phyloP scores from a whole-genome alignment of 2,797 vertebrate species.

The Anomalospiza imberbis region DNA sequence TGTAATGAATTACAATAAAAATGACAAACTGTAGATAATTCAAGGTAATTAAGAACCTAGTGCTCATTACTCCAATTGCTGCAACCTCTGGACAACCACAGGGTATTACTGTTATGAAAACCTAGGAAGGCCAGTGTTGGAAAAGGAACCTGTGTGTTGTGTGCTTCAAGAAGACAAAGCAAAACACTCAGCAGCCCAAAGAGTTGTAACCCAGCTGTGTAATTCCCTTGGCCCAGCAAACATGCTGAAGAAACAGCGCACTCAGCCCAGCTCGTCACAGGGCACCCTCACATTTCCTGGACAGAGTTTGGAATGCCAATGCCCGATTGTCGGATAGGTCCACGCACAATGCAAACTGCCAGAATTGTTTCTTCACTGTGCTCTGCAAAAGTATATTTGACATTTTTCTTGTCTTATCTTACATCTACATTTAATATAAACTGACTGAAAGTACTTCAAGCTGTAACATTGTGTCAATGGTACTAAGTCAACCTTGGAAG shows the following conservation, averaged over 20 bases:
- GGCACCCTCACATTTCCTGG: not conserved
- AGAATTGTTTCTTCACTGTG: not conserved
- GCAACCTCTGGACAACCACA: not conserved
- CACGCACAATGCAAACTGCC: not conserved
- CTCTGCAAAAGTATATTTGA: not conserved
- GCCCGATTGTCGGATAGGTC: not conserved
- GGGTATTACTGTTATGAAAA: not conserved
- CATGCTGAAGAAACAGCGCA: not conserved
- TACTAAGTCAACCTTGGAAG: not conserved
- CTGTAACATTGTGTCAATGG: not conserved
- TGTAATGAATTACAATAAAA: not conserved
- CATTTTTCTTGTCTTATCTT: not conserved
- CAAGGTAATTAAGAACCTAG: not conserved
- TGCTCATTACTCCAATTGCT: not conserved
- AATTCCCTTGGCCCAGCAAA: not conserved
- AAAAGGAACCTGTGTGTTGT: not conserved
- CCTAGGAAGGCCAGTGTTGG: not conserved
- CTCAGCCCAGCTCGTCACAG: not conserved
- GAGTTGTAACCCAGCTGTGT: not conserved
- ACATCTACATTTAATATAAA: constrained; percentile 18
- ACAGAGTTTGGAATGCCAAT: not conserved
- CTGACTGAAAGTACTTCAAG: constrained; percentile 19
- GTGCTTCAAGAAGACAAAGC: not conserved
- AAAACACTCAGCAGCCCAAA: not conserved
- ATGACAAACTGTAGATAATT: not conserved